phyloP scores from a whole-genome alignment of 2,888 invertebrate genomes.

The Hirudinaria manillensis region DNA sequence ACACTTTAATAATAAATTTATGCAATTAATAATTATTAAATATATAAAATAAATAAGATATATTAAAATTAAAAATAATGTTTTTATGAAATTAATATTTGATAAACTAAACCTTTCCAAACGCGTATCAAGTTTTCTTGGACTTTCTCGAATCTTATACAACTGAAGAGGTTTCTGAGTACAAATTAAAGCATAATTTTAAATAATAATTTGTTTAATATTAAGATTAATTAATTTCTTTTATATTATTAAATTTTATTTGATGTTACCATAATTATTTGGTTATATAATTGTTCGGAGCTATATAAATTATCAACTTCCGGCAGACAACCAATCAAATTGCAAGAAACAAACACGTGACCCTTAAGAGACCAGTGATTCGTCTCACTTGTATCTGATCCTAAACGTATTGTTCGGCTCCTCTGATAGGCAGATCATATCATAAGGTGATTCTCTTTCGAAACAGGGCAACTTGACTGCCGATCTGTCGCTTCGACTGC shows the following conservation, averaged over 20 bases:
- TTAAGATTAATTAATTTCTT: too few relatives aligned
- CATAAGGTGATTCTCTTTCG: neutral
- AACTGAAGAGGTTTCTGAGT: neutral
- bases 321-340: neutral
- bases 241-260: neutral
- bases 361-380: neutral
- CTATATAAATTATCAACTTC: neutral
- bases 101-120: neutral
- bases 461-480: neutral
- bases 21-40: too few relatives aligned
- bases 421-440: conserved; percentile 5
- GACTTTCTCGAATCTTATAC: neutral
- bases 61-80: neutral
- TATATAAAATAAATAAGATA: too few relatives aligned
- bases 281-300: neutral
- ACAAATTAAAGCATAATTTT: neutral
- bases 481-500: neutral
- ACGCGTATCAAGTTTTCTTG: neutral
- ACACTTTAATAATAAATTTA: too few relatives aligned
- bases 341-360: neutral
- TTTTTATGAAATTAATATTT: neutral
- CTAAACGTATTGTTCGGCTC: neutral
- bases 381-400: conserved; percentile 7
- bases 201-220: neutral
- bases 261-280: neutral